A percentile compares a stretch with the other conserved stretches of the same genome.
Conservation (phyloP, 2,113 vertebrate genomes). For the Hoplias malabaricus region DNA sequence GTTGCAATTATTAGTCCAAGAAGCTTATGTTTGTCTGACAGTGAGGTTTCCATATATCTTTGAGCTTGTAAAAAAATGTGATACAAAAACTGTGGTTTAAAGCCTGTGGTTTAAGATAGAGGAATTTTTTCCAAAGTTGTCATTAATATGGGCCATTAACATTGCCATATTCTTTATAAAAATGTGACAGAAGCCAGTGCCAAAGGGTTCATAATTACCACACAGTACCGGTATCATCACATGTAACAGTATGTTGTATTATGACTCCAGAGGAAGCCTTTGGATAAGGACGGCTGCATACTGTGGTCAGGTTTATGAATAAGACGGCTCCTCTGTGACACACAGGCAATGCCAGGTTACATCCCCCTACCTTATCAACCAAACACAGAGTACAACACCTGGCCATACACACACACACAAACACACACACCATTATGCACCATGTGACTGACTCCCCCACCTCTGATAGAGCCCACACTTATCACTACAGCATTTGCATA, state of each 20-base stretch:
- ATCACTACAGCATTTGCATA: conserved; percentile 98
- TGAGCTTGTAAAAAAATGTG: no score
- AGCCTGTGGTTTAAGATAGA: no score
- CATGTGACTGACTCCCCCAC: conserved; percentile 90
- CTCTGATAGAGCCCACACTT: conserved; percentile 81
- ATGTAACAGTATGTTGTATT: background rate
- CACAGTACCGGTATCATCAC: no score
- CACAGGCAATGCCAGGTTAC: conserved; percentile 44
- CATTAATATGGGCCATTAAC: no score
- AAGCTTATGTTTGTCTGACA: no score
- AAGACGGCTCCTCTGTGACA: conserved; percentile 28
- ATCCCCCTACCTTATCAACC: conserved; percentile 68
- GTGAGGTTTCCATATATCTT: no score
- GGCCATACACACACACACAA: conserved; percentile 43
- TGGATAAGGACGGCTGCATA: background rate
- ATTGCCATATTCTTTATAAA: no score
- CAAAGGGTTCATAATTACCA: no score
- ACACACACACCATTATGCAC: conserved; percentile 14
- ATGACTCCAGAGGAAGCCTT: conserved; percentile 3
- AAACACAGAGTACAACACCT: conserved; percentile 74
- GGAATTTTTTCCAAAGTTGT: no score
- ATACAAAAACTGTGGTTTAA: no score
- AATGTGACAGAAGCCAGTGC: no score
- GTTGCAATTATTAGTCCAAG: no score
- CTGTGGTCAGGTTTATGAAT: conserved; percentile 20